A percentile compares a stretch with the other conserved stretches of the same genome.
Conservation (phyloP, 2,888 invertebrate genomes). For the Chirona hameri region DNA sequence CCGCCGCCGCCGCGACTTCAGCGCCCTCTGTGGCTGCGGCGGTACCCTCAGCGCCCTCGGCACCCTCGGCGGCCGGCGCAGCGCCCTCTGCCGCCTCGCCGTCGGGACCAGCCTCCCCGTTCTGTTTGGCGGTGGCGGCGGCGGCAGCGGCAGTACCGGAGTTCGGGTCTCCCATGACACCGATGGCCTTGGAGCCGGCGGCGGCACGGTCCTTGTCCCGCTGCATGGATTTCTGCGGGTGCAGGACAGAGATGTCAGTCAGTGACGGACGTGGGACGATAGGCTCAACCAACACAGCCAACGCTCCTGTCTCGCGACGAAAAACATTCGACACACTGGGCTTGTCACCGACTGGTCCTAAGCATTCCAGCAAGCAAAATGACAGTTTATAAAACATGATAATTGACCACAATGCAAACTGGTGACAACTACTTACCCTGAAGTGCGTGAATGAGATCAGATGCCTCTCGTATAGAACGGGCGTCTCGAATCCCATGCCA, state of each 20-base stretch:
- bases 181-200: not conserved
- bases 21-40: not conserved
- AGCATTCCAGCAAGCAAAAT: no score
- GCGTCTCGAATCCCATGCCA: not conserved
- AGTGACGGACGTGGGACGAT: not conserved
- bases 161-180: not conserved
- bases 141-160: not conserved
- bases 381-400: no score
- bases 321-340: no score
- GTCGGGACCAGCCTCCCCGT: not conserved
- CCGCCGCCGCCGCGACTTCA: not conserved
- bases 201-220: not conserved
- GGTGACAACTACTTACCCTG: not conserved
- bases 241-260: not conserved
- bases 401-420: no score
- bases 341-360: no score
- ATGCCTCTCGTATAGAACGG: constrained; percentile 6
- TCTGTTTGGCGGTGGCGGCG: not conserved
- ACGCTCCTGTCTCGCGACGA: no score
- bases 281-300: not conserved
- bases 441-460: constrained; percentile 23
- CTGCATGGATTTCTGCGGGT: not conserved
- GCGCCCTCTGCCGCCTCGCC: not conserved
- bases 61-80: not conserved
- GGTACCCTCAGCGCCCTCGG: no score